These are phyloP conservation scores for Vireo griseus DNA, from an alignment of 2,797 vertebrate genomes.

Conservation along the genomic window DNA sequence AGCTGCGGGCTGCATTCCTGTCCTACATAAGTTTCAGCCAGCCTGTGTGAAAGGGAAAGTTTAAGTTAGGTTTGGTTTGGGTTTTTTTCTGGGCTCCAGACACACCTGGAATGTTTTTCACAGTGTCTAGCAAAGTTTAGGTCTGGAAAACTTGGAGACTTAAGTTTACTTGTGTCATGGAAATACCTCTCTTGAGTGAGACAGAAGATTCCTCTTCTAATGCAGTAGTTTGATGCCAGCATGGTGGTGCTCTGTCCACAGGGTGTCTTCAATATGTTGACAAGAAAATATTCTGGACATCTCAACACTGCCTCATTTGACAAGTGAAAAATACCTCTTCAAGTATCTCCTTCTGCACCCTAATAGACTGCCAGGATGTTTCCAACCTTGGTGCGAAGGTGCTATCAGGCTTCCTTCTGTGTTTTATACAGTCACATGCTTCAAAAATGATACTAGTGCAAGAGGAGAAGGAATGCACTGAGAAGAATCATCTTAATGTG, in stretches of 20 bases:
- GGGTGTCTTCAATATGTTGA: not conserved
- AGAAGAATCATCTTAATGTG: not conserved
- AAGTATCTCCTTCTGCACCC: not conserved
- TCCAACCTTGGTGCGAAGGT: accelerated
- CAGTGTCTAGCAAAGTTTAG: not conserved
- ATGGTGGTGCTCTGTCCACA: not conserved
- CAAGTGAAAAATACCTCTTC: not conserved
- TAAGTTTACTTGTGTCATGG: not conserved
- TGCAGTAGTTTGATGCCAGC: not conserved
- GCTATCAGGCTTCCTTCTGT: not conserved
- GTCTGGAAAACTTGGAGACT: not conserved
- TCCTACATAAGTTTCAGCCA: not conserved
- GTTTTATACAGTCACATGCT: not conserved
- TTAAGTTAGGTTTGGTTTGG: not conserved
- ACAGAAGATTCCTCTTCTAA: not conserved
- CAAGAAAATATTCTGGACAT: not conserved
- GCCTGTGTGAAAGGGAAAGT: not conserved
- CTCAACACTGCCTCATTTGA: not conserved
- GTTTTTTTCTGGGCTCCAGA: not conserved
- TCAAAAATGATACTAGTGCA: not conserved
- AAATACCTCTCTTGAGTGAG: not conserved
- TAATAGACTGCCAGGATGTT: not conserved
- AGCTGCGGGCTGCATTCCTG: not conserved
- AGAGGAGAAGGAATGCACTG: not conserved
- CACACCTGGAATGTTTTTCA: not conserved